Evolutionary conservation across 2,113 vertebrate genomes (phyloP), one percentile per base, ranked within the genome.

Genomic region (Nycticryphes semicollaris): DNA sequence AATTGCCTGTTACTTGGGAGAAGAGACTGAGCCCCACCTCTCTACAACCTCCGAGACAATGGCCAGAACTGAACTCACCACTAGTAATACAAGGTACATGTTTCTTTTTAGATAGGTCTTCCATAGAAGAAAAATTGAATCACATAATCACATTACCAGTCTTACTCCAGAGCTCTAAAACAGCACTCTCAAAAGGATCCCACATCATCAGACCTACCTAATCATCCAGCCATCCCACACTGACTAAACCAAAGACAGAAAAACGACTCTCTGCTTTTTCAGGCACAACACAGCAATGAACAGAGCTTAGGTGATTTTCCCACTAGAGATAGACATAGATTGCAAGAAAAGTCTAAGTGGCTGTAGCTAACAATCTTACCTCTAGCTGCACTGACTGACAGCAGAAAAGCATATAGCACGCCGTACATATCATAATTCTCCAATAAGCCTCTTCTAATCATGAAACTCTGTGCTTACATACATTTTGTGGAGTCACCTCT

Each of bases 391-490:
- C 30, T 41, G 69, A 39, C 54, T 76, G 69, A 86, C 76, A 87
- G 60, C 17, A 63, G 56, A 45, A 53, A 90, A 77, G 47, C 14
- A 7, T 3, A 45, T 41, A 67, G 31, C 0, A 0, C 0, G 0
- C 60, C 14, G 5, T 51, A 56, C 0, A 0, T 37, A 62, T 14
- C 67, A 24, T 28, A 91, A 73, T 68, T 60, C 48, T 60, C 43
- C 66, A 41, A 4, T 8, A 63, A 73, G 17, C 48, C 73, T 22
- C 53, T 80, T 48, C 54, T 77, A 48, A 9, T 79, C 57, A 80
- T 48, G 45, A 48, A 14, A 66, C 30, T 45, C 51, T 33, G 35
- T 25, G 37, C 48, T 79, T 31, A 62, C 60, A 47, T 19, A 45
- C 33, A 30, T 66, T 68, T 53, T 51, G 5, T 64, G 27, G 22